These are phyloP conservation scores for Papilio polytes DNA, from an alignment of 1,140 invertebrate genomes.

Conservation along the genomic window DNA sequence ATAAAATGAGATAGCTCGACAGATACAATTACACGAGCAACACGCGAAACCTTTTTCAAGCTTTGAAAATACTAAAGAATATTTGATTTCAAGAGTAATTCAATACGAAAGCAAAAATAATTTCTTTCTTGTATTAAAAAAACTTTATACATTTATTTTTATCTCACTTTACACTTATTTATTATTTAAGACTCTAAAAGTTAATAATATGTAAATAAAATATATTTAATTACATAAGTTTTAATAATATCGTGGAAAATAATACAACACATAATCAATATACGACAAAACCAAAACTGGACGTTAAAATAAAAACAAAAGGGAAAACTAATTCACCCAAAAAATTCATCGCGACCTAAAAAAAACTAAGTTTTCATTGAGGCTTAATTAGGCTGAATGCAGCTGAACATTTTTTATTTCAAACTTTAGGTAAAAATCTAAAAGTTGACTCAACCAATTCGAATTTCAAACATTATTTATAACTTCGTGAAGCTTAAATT, in stretches of 20 bases:
- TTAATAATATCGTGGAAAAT: neutral
- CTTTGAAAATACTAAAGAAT: neutral
- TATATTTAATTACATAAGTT: neutral
- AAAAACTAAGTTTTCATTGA: slow-evolving; percentile 9
- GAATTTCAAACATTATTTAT: neutral
- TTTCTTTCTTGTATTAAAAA: neutral
- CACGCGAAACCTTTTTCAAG: slow-evolving; percentile 14
- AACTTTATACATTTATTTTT: slow-evolving; percentile 2
- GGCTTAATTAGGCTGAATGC: neutral
- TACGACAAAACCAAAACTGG: neutral
- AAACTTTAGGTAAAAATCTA: neutral
- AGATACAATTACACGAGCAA: slow-evolving; percentile 3
- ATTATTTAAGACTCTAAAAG: neutral
- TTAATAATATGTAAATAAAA: no score
- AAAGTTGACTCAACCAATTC: neutral
- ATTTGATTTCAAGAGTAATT: slow-evolving; percentile 23
- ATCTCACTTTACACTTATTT: neutral
- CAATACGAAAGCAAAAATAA: slow-evolving; percentile 19
- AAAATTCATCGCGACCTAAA: slow-evolving; percentile 16
- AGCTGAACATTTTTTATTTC: neutral
- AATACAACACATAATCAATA: neutral
- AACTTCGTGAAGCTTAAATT: neutral
- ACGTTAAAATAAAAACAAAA: neutral
- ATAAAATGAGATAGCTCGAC: neutral
- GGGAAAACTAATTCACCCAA: neutral